Base-by-base conservation (phyloP, 2,113 vertebrate species). In the Rhinoderma darwinii region DNA sequence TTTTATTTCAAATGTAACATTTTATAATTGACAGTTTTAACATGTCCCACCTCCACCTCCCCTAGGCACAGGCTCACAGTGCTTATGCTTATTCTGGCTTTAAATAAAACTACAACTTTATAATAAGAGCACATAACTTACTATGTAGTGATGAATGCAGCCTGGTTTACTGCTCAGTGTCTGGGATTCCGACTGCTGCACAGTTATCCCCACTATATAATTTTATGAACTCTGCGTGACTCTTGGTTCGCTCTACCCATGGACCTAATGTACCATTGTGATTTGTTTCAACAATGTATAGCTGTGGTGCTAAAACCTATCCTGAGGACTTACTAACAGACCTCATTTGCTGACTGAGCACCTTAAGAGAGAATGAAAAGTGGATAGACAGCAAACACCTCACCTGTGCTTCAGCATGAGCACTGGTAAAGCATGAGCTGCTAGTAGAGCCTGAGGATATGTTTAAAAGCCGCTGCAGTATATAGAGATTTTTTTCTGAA, bases 291-390 rank as follows among this genome's bases (percentile, higher is more conserved):
- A 82, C 56, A 63, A n/a, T 27, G 78, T 66, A 63, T 44, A 44
- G 39, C 35, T 59, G 30, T 82, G 59, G 22, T 32, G 41, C 61
- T 82, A 59, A 66, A 63, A 30, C n/a, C 56, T 66, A 44, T 82
- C 79, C 79, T 44, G 25, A 44, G 39, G 56, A 63, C 39, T 39
- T 25, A 43, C 37, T 43, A 61, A 39, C 79, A 82, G 79, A 37
- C 79, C 8, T 82, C 56, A 82, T 66, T 82, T 82, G n/a, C 79
- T 66, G 59, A 66, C 56, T 66, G 79, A 82, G 56, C 79, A 81
- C 56, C 54, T 63, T 43, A 25, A 43, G 56, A 66, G 77, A 18
- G 27, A 56, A 43, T 43, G 54, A 61, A 43, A 66, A 61, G 56
- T 25, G 44, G n/a, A 25, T 20, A 43, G 56, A 43, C 18, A 14